Percentiles rank a stretch among this genome's conserved stretches.
These are phyloP conservation scores for Cossypha dichroa DNA, from an alignment of 2,797 vertebrate genomes.

Conservation along the genomic window DNA sequence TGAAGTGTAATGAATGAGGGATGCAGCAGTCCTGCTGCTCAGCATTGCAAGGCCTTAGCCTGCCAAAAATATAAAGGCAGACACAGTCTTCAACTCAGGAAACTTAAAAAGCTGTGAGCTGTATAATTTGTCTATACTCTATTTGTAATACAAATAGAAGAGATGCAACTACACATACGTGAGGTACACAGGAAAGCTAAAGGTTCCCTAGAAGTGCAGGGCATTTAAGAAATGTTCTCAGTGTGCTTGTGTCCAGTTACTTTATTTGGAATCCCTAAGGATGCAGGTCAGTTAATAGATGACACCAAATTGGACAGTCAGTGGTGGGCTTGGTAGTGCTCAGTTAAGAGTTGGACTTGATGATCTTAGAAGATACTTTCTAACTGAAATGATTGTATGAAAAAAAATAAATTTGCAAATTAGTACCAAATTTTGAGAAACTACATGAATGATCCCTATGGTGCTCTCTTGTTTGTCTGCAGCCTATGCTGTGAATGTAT, in stretches of 20 bases:
- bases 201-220: background rate
- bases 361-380: background rate
- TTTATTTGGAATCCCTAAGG: background rate
- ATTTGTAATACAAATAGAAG: background rate
- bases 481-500: background rate
- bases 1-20: background rate
- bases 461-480: background rate
- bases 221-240: background rate
- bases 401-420: no score
- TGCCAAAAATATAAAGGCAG: background rate
- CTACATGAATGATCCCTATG: background rate
- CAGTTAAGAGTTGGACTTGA: background rate
- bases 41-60: background rate
- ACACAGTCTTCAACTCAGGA: background rate
- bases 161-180: background rate
- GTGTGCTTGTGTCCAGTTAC: background rate
- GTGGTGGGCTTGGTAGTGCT: background rate
- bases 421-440: background rate
- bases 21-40: background rate
- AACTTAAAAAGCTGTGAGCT: background rate
- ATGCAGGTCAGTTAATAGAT: background rate
- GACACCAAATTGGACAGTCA: fast-evolving
- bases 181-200: background rate
- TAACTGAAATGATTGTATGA: background rate
- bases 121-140: background rate